Evolutionary conservation across 2,888 invertebrate species (phyloP), one percentile per base, ranked within the genome.

Genomic region (Serrognathus titanus): DNA sequence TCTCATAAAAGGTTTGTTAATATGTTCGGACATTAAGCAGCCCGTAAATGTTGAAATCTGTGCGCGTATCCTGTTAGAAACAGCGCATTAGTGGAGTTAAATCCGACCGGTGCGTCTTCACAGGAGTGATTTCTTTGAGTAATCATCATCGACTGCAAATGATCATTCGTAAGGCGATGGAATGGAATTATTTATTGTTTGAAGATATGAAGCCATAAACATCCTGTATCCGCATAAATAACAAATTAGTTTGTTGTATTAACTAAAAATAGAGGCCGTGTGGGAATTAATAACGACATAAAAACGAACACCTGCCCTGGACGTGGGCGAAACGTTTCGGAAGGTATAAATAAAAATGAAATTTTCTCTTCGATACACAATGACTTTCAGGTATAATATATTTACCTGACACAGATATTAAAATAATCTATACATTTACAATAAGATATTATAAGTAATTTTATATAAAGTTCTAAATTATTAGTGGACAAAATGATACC

Each of bases 191-290:
- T 55, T 55, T 55, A 50, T 55, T 55, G 50, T 50, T 55, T 8
- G 43, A 48, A 54, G 55, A 8, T 24, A 38, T 24, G 35, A 11
- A 60, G 59, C 52, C 59, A 60, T 66, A 66, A 66, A 65, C 66
- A 65, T 66, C 66, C 65, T 64, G 64, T 59, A 59, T 57, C 60
- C 62, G 61, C 54, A 55, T 58, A 60, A 65, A 61, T 61, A 59
- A 63, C 61, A 63, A 55, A 64, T 66, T 65, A 60, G 64, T 66
- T 66, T 64, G 63, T 65, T 66, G 63, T 66, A 62, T 54, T 31
- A 62, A 62, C 64, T 64, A 63, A 63, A 66, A 67, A 67, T 64
- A 66, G 61, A 59, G 36, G 13, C 51, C 53, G 61, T 59, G 62
- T 62, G 62, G 63, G 65, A 58, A 63, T 65, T 61, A 63, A 59